Evolutionary conservation across 2,797 vertebrate genomes (phyloP), one percentile per base, ranked within the genome.

Genomic region (Sparidentex hasta): DNA sequence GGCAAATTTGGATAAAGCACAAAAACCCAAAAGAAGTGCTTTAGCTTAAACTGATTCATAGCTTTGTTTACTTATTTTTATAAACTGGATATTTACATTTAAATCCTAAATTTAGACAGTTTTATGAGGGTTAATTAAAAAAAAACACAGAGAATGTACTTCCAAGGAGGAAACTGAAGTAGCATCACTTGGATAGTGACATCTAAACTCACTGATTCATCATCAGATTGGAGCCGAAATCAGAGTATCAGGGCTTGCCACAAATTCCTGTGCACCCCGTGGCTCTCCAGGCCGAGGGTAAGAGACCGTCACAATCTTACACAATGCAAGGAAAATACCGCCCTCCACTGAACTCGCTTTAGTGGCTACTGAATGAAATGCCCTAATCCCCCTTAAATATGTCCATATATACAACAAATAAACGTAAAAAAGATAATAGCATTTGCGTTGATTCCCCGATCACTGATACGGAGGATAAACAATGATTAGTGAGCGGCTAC

Each of bases 401-500:
- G 7, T 18, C 3, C 8, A 14, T 9, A 11, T 3, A 63, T 29
- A n/a, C 12, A 41, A 38, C 55, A 27, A 25, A 56, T 12, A 33
- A 48, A 43, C 3, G 4, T 12, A 7, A 52, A 76, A 25, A 1
- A 21, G 8, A 44, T 9, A 12, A 3, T 14, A 3, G n/a, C 20
- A 56, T 68, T 52, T 72, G 11, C 5, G 16, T 65, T 23, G 14
- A 16, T 78, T 12, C 8, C 50, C 21, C 54, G 13, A 43, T 65
- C 71, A 86, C 82, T 59, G 67, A 61, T 68, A 75, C 70, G 58
- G 43, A 80, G 78, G 84, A 72, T 27, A 46, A 20, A 74, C 51
- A 83, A 90, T 89, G 88, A 92, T 92, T 85, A 91, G 91, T 88
- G 51, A 85, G 90, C 57, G 74, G 92, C 77, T 78, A 51, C 84